These are phyloP conservation scores for Drosophila parthenogenetica DNA, from an alignment of 2,888 invertebrate species.

Conservation along the genomic window DNA sequence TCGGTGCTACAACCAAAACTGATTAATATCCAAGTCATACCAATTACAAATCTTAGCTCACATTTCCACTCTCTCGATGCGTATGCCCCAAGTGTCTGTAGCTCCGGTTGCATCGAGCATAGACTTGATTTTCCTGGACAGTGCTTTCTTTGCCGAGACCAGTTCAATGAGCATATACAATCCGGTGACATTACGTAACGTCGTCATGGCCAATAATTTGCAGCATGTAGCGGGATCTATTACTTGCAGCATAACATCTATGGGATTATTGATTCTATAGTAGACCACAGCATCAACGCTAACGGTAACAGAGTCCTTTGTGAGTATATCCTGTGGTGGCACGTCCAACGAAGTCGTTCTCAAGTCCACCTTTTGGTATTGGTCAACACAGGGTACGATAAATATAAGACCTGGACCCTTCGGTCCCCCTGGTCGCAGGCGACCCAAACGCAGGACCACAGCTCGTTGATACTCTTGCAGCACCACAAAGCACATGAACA, in stretches of 20 bases:
- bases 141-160: conserved; percentile 94
- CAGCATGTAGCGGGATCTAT: conserved; percentile 88
- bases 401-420: conserved; percentile 87
- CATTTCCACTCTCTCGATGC: conserved; percentile 98
- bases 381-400: conserved; percentile 87
- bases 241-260: conserved; percentile 90
- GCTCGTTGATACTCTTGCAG: conserved; percentile 87
- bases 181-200: conserved; percentile 94
- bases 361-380: conserved; percentile 87
- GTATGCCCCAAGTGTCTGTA: conserved; percentile 95
- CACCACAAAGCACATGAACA: conserved; percentile 82
- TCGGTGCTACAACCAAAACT: conserved; percentile 53
- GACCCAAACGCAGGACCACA: conserved; percentile 88
- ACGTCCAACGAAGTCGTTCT: conserved; percentile 88
- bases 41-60: conserved; percentile 76
- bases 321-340: conserved; percentile 89
- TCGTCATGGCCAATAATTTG: conserved; percentile 91
- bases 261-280: conserved; percentile 90
- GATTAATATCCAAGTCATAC: not conserved
- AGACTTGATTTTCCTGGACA: conserved; percentile 94
- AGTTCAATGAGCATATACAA: conserved; percentile 95
- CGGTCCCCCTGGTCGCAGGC: conserved; percentile 85
- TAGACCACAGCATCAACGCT: conserved; percentile 95
- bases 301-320: conserved; percentile 96
- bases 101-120: conserved; percentile 90